These are phyloP conservation scores for Agonopterix heracliana DNA, from an alignment of 2,888 invertebrate species.

Conservation along the genomic window DNA sequence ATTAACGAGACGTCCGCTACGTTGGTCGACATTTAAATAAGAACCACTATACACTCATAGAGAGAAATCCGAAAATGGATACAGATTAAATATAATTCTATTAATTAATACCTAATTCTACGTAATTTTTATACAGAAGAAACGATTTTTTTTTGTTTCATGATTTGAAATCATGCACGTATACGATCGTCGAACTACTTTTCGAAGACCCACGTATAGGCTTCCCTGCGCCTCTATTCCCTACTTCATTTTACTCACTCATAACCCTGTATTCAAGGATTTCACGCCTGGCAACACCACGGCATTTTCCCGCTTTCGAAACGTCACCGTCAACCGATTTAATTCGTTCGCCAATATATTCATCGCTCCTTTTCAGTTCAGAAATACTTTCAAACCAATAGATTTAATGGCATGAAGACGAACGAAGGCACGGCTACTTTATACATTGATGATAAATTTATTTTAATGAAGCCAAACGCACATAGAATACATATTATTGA, in stretches of 20 bases:
- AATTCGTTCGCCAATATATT: conserved; percentile 22
- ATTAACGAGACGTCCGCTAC: conserved; percentile 73
- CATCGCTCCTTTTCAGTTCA: conserved; percentile 16
- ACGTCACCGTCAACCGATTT: conserved; percentile 25
- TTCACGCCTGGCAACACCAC: conserved; percentile 19
- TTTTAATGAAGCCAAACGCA: conserved; percentile 68
- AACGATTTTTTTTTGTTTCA: conserved; percentile 59
- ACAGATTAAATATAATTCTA: conserved; percentile 74
- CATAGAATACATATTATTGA: conserved; percentile 63
- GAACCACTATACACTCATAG: conserved; percentile 76
- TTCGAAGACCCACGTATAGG: conserved; percentile 63
- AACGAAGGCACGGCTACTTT: conserved; percentile 73
- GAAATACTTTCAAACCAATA: conserved; percentile 19
- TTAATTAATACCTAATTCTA: conserved; percentile 70
- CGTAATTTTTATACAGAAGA: conserved; percentile 68
- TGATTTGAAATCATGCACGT: conserved; percentile 74
- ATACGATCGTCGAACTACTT: conserved; percentile 71
- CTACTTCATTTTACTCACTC: conserved; percentile 39
- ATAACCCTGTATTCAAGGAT: conserved; percentile 60
- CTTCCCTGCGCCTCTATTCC: conserved; percentile 42
- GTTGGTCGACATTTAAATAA: conserved; percentile 75
- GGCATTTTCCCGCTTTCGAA: conserved; percentile 32
- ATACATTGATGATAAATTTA: conserved; percentile 54
- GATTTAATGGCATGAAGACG: conserved; percentile 54
- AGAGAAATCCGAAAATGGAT: conserved; percentile 75